Conservation (phyloP, 2,888 invertebrate species). For the Trachelus iudaicus region DNA sequence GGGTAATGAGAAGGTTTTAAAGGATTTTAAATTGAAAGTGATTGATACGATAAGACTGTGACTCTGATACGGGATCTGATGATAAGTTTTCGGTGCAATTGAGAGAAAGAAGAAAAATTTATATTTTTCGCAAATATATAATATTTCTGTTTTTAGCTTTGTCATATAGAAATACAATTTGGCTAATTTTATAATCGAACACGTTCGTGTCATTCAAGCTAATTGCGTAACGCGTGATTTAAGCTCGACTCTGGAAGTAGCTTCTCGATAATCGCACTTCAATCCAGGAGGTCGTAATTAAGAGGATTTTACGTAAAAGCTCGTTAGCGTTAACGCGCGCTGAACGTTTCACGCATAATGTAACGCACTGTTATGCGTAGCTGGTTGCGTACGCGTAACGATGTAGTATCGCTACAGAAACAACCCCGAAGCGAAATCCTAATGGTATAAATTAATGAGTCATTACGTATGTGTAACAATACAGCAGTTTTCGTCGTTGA, state of each 20-base stretch:
- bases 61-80: background rate
- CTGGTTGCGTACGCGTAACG: background rate
- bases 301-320: background rate
- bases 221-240: background rate
- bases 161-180: no score
- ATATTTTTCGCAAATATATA: no score
- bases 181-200: background rate
- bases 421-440: conserved; percentile 25
- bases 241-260: background rate
- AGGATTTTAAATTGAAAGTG: background rate
- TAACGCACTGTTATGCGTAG: background rate
- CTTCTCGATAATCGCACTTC: background rate
- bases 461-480: conserved; percentile 26
- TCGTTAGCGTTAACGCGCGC: background rate
- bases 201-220: background rate
- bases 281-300: background rate
- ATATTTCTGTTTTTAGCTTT: no score
- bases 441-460: conserved; percentile 32
- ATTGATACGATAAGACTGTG: background rate
- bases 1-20: background rate
- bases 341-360: background rate
- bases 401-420: conserved; percentile 13
- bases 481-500: conserved; percentile 24
- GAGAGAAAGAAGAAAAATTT: no score
- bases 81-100: background rate